Conservation (phyloP, 2,113 vertebrate species). For the Willisornis vidua region DNA sequence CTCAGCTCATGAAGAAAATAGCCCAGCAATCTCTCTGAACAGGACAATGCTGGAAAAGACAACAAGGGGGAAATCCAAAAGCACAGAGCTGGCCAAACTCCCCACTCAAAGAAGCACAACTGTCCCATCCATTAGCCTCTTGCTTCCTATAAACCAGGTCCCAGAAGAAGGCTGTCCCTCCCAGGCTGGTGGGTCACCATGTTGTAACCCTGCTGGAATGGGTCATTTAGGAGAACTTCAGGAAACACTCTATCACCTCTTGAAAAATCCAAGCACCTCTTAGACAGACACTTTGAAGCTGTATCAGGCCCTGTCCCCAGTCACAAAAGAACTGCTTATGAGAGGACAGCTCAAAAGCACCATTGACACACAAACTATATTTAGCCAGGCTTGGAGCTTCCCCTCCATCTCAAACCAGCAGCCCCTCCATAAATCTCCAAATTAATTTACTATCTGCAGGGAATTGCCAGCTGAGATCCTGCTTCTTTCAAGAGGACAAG, state of each 20-base stretch:
- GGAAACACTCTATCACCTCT: neutral
- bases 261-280: neutral
- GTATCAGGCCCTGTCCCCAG: accelerated
- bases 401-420: neutral
- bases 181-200: neutral
- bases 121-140: neutral
- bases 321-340: neutral
- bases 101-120: neutral
- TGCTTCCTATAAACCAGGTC: neutral
- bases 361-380: neutral
- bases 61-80: neutral
- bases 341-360: neutral
- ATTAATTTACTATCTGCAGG: neutral
- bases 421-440: neutral
- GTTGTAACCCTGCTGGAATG: neutral
- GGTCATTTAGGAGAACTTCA: neutral
- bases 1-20: neutral
- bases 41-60: neutral
- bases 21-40: neutral
- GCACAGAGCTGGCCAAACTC: neutral
- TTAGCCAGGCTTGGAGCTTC: neutral
- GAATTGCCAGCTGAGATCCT: neutral
- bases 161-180: neutral
- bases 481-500: neutral
- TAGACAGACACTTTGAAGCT: neutral